Percentiles rank a stretch among this genome's conserved stretches.
phyloP scores from a whole-genome alignment of 1,140 invertebrate genomes.

The Euborellia annulipes region DNA sequence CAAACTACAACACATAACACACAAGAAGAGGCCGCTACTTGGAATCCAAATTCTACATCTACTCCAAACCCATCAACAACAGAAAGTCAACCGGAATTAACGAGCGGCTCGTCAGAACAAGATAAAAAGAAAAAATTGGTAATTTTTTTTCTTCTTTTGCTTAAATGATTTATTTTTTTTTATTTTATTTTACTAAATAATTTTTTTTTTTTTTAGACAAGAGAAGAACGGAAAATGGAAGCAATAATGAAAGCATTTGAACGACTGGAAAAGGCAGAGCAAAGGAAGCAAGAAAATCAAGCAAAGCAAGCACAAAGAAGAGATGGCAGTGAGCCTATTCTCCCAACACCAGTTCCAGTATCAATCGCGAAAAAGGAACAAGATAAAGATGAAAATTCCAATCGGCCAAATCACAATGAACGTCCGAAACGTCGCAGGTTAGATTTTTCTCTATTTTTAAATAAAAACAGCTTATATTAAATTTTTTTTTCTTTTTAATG shows the following conservation, averaged over 20 bases:
- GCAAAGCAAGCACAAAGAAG: constrained; percentile 18
- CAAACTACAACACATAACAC: constrained; percentile 22
- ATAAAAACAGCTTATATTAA: too few relatives aligned
- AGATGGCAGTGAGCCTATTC: constrained; percentile 21
- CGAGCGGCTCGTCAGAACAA: constrained; percentile 33
- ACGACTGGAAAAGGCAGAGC: constrained; percentile 60
- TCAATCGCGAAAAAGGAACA: constrained; percentile 1
- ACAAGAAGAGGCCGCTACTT: constrained; percentile 26
- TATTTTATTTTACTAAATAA: neutral
- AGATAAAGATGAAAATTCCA: neutral
- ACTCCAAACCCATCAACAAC: neutral
- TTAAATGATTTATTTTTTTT: too few relatives aligned
- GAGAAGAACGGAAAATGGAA: constrained; percentile 92
- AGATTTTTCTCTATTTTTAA: constrained; percentile 9
- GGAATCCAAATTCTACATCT: constrained; percentile 20
- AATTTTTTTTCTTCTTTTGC: too few relatives aligned
- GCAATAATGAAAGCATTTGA: constrained; percentile 88
- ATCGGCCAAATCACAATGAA: constrained; percentile 6
- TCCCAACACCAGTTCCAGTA: constrained; percentile 6
- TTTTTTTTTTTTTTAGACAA: constrained; percentile 37
- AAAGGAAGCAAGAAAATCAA: constrained; percentile 51
- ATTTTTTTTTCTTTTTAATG: neutral
- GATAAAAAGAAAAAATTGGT: constrained; percentile 32
- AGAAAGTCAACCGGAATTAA: constrained; percentile 21
- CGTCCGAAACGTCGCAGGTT: constrained; percentile 27